Percentiles rank a stretch among this genome's conserved stretches.
phyloP scores from a whole-genome alignment of 2,888 invertebrate species.

The Apodemia zela region DNA sequence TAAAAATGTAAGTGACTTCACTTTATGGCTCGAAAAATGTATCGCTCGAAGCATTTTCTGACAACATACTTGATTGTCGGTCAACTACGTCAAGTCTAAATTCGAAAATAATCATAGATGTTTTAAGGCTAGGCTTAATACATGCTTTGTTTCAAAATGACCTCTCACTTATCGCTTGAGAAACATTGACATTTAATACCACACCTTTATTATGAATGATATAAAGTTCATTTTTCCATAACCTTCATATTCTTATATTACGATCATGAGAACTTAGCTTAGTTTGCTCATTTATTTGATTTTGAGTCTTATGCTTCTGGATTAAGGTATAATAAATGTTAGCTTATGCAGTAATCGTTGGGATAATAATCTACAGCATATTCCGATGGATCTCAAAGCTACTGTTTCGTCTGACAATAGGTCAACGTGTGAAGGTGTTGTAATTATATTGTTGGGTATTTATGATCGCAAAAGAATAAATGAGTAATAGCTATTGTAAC shows the following conservation, averaged over 20 bases:
- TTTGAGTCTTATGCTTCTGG: background rate
- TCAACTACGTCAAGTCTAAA: slow-evolving; percentile 5
- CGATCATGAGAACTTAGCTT: slow-evolving; percentile 8
- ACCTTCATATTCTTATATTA: background rate
- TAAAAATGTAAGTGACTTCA: background rate
- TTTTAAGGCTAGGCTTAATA: slow-evolving; percentile 17
- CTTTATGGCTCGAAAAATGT: background rate
- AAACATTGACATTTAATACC: slow-evolving; percentile 24
- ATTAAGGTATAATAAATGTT: background rate
- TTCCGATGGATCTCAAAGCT: slow-evolving; percentile 10
- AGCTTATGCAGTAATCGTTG: background rate
- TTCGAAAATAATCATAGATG: slow-evolving; percentile 11
- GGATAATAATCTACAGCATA: slow-evolving; percentile 10
- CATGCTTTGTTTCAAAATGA: slow-evolving; percentile 45
- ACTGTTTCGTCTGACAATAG: slow-evolving; percentile 13
- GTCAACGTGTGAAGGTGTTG: slow-evolving; percentile 11
- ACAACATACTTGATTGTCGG: background rate
- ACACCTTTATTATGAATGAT: slow-evolving; percentile 1
- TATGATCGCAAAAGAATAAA: background rate
- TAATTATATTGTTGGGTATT: slow-evolving; percentile 5
- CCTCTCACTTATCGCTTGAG: slow-evolving; percentile 46
- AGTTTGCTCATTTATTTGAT: background rate
- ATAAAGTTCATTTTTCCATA: slow-evolving; percentile 13
- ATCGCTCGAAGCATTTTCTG: background rate
- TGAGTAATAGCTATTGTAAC: no score